A percentile compares a stretch with the other conserved stretches of the same genome.
Conservation (phyloP, 2,113 vertebrate species). For the Scytalopus superciliaris region DNA sequence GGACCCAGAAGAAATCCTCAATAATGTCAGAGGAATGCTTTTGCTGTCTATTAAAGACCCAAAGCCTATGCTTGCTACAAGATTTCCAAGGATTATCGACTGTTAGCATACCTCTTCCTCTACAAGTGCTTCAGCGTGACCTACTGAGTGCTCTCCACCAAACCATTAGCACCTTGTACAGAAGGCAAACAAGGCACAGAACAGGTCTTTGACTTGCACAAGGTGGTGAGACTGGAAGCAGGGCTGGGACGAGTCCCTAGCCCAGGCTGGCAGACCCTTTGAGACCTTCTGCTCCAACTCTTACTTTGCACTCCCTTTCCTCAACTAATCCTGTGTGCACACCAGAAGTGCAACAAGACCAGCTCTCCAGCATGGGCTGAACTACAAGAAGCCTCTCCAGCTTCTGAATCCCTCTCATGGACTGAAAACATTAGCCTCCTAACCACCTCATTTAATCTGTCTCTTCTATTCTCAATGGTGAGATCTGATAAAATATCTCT, state of each 20-base stretch:
- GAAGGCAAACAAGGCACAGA: not conserved
- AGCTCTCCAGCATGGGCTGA: not conserved
- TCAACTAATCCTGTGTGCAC: not conserved
- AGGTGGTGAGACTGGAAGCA: not conserved
- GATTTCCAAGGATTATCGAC: not conserved
- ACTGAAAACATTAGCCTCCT: not conserved
- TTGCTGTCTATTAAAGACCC: not conserved
- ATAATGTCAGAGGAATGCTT: not conserved
- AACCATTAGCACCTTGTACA: not conserved
- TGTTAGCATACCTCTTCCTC: not conserved
- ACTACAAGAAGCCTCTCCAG: not conserved
- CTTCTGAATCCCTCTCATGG: not conserved
- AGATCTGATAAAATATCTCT: slow-evolving; percentile 53
- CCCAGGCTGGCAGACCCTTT: not conserved
- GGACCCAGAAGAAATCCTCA: not conserved
- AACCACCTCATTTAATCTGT: slow-evolving; percentile 12
- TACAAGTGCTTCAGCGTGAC: not conserved
- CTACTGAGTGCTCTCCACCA: not conserved
- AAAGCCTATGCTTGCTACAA: not conserved
- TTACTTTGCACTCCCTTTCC: not conserved
- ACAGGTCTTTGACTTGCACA: not conserved
- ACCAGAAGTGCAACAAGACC: not conserved
- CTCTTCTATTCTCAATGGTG: not conserved
- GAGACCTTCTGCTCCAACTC: not conserved
- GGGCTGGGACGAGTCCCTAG: not conserved